A percentile compares a stretch with the other conserved stretches of the same genome.
Conservation (phyloP, 2,113 vertebrate genomes). For the Pterocles burchelli region DNA sequence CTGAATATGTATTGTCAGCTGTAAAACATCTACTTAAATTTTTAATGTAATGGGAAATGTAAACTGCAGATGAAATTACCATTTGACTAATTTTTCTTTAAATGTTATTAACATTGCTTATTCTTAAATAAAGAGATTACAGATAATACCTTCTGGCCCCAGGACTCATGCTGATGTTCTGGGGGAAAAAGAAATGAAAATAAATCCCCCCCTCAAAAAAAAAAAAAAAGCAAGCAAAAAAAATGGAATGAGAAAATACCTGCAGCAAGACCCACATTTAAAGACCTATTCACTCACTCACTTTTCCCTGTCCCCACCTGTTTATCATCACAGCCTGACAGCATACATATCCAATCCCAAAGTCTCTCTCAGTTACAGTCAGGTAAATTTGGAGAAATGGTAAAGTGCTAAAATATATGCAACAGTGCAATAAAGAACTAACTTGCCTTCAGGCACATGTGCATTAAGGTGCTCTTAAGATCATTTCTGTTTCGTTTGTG, state of each 20-base stretch:
- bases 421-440: background rate
- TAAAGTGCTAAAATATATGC: background rate
- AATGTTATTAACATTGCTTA: background rate
- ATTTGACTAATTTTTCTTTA: background rate
- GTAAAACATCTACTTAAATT: constrained; percentile 25
- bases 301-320: background rate
- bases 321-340: background rate
- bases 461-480: constrained; percentile 31
- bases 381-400: background rate
- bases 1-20: constrained; percentile 24
- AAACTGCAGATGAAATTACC: constrained; percentile 55
- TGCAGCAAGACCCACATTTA: background rate
- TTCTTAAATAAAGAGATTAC: background rate
- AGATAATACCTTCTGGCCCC: background rate
- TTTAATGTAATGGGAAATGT: constrained; percentile 26
- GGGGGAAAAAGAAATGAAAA: background rate
- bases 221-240: background rate
- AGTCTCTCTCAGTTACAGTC: background rate
- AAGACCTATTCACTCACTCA: background rate
- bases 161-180: background rate
- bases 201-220: too few species aligned
- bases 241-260: background rate
- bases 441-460: constrained; percentile 18
- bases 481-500: background rate
- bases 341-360: background rate